These are phyloP conservation scores for Dasyornis broadbenti DNA, from an alignment of 2,113 vertebrate species.

Conservation along the genomic window DNA sequence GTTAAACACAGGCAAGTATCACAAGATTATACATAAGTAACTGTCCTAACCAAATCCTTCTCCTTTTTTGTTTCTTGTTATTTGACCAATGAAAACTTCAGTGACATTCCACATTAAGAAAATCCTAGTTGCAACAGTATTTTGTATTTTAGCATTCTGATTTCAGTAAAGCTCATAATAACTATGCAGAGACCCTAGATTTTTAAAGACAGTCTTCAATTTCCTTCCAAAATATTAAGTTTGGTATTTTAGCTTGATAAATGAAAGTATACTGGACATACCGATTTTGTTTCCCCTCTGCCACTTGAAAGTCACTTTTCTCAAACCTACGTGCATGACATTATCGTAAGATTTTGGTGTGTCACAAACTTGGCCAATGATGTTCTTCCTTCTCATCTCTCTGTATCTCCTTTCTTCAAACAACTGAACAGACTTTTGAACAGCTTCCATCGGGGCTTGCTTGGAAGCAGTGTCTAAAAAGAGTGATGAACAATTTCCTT, in stretches of 20 bases:
- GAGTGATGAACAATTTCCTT: background rate
- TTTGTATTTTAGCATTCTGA: background rate
- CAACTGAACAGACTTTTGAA: constrained; percentile 85
- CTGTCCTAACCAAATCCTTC: background rate
- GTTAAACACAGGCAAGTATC: background rate
- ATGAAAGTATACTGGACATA: constrained; percentile 48
- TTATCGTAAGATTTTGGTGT: constrained; percentile 96
- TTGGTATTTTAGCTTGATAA: background rate
- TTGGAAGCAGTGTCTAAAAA: constrained; percentile 80
- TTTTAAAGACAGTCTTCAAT: background rate
- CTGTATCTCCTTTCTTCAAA: constrained; percentile 90
- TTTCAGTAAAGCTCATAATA: background rate
- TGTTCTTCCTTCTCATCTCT: constrained; percentile 92
- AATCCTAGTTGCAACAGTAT: background rate
- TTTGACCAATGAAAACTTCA: background rate
- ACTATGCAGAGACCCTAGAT: background rate
- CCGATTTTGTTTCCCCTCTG: constrained; percentile 99
- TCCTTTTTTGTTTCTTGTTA: background rate
- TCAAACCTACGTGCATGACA: constrained; percentile 95
- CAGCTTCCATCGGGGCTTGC: constrained; percentile 88
- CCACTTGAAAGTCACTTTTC: constrained; percentile 99
- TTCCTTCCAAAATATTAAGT: background rate
- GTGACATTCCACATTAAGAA: background rate
- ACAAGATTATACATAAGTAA: background rate
- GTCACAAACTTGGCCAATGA: constrained; percentile 96